Evolutionary conservation across 1,140 invertebrate species (phyloP), one percentile per base, ranked within the genome.

Genomic region (Lepidurus arcticus): DNA sequence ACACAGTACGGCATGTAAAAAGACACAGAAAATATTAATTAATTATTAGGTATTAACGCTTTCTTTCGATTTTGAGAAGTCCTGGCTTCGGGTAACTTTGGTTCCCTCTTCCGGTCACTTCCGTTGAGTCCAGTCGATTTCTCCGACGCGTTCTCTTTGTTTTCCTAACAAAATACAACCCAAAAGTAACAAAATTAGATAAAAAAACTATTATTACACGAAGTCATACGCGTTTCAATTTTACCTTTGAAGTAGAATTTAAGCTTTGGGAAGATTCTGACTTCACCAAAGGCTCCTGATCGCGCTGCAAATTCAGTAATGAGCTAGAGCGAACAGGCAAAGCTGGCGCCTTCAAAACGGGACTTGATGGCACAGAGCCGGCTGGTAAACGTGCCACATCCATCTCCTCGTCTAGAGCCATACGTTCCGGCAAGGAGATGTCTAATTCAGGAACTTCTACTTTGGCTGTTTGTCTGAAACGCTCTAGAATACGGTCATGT

Each of bases 401-500:
- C 13, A n/a, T 13, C 16, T n/a, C 16, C 3, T 65, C 53, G 13
- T 65, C 53, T 21, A 21, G 6, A 13, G 21, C 21, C 21, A 65
- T n/a, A n/a, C 21, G 16, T 65, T 65, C 53, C 9, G 8, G 53
- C 21, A 65, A 65, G 13, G 53, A 65, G 13, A 65, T 65, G 13
- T 65, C 53, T 21, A 65, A 65, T 11, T 13, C 6, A 7, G 53
- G 21, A 65, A 65, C 76, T 42, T 80, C 79, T 1, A 78, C 79
- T 76, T 80, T 44, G 1, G 65, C 44, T 5, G 44, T 75, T 11
- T 73, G 82, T 7, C 89, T 85, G 82, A 88, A 91, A 44, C 88
- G 84, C 73, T 86, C 83, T n/a, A 92, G 84, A 43, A 92, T 89
- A 1, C 87, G 83, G 43, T 90, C 88, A 81, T 91, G 90, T 0